A percentile compares a stretch with the other conserved stretches of the same genome.
These are phyloP conservation scores for Ricordea florida DNA, from an alignment of 92 coral and sea anemone species.

Conservation along the genomic window DNA sequence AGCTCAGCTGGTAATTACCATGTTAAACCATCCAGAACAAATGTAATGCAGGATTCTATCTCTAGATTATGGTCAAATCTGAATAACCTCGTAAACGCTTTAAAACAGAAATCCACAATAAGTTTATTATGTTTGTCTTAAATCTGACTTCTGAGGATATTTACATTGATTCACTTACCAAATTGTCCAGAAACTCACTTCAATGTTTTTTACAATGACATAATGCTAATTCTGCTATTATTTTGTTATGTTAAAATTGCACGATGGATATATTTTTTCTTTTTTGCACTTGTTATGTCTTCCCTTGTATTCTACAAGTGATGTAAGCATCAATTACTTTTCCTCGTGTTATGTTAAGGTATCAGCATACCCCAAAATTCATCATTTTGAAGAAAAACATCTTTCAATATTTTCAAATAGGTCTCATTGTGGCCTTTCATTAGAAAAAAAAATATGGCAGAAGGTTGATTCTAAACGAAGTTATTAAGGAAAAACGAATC, in stretches of 20 bases:
- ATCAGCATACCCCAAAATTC: too few species aligned
- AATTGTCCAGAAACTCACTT: neutral
- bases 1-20: neutral
- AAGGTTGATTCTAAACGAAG: too few species aligned
- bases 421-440: too few species aligned
- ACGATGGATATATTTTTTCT: neutral
- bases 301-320: too few species aligned
- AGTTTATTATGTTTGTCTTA: too few species aligned
- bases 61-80: neutral
- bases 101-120: neutral
- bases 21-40: neutral
- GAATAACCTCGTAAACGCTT: neutral
- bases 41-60: neutral
- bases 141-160: neutral
- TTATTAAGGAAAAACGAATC: too few species aligned
- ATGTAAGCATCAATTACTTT: too few species aligned
- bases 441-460: too few species aligned
- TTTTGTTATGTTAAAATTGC: neutral
- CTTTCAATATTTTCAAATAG: too few species aligned
- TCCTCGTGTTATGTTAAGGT: neutral
- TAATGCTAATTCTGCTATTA: neutral
- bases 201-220: neutral
- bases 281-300: too few species aligned
- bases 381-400: too few species aligned
- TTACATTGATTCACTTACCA: conserved; percentile 1